Evolutionary conservation across 92 coral and sea anemone species (phyloP).

Genomic region (Desmophyllum pertusum): DNA sequence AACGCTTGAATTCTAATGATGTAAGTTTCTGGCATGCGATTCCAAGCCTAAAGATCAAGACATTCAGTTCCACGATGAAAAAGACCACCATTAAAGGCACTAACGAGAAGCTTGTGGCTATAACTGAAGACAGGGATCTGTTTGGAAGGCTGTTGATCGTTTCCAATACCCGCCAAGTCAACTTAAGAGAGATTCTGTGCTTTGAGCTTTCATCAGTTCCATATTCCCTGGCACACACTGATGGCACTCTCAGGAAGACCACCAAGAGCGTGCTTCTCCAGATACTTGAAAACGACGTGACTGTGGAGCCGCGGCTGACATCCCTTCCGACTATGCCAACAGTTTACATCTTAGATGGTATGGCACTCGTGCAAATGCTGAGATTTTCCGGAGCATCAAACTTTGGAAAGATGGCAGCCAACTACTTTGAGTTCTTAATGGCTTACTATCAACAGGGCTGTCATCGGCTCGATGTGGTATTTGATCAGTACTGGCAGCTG

Average conservation of each 20-base stretch:
- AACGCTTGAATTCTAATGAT: constrained; percentile 12
- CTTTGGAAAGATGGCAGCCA: constrained; percentile 29
- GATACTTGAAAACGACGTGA: constrained; percentile 25
- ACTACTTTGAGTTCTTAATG: constrained; percentile 26
- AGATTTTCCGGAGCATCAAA: constrained; percentile 41
- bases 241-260: constrained; percentile 46
- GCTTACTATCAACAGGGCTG: background rate
- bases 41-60: constrained; percentile 29
- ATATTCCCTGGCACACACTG: constrained; percentile 26
- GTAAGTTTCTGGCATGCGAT: constrained; percentile 33
- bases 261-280: constrained; percentile 36
- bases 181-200: constrained; percentile 26
- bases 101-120: constrained; percentile 32
- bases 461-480: constrained; percentile 27
- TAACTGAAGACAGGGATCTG: constrained; percentile 40
- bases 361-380: constrained; percentile 47
- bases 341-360: constrained; percentile 30
- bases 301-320: constrained; percentile 7
- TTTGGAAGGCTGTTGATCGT: constrained; percentile 31
- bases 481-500: constrained; percentile 44
- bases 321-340: background rate
- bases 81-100: background rate
- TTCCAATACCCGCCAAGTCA: constrained; percentile 10
- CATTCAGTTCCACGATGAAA: constrained; percentile 6
- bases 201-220: constrained; percentile 45